Percentiles rank a stretch among this genome's conserved stretches.
Evolutionary conservation across 1,140 invertebrate genomes (phyloP).

Genomic region (Frieseomelitta varia): DNA sequence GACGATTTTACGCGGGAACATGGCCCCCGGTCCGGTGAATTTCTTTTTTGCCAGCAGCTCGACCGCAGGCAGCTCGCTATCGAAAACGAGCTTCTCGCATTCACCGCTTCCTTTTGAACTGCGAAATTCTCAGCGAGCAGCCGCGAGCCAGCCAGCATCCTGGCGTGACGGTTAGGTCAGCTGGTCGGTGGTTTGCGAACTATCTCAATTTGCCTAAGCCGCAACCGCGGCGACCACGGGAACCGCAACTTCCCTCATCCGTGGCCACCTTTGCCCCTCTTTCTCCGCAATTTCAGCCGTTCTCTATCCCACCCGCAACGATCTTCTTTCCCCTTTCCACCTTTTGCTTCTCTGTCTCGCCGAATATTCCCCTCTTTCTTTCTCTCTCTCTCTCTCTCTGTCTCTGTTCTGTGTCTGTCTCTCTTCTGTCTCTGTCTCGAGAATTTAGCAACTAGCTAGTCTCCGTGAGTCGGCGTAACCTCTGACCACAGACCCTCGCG

Average conservation of each 20-base stretch:
- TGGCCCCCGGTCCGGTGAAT: background rate
- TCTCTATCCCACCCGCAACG: constrained; percentile 22
- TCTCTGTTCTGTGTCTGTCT: constrained; percentile 24
- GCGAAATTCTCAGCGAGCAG: constrained; percentile 49
- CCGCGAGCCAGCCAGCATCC: constrained; percentile 50
- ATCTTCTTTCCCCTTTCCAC: background rate
- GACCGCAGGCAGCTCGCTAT: constrained; percentile 17
- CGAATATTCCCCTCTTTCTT: constrained; percentile 11
- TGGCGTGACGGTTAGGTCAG: constrained; percentile 74
- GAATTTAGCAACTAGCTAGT: constrained; percentile 52
- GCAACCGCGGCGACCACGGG: constrained; percentile 79
- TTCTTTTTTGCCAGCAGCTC: background rate
- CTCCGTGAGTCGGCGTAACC: constrained; percentile 25
- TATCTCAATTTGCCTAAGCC: constrained; percentile 83
- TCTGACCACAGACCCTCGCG: constrained; percentile 45
- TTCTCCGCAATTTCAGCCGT: constrained; percentile 58
- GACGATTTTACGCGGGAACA: constrained; percentile 12
- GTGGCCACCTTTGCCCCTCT: constrained; percentile 72
- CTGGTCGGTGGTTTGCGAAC: constrained; percentile 80
- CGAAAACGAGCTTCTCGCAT: constrained; percentile 44
- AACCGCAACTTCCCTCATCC: constrained; percentile 79
- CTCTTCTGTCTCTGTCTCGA: constrained; percentile 51
- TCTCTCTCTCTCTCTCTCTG: constrained; percentile 16
- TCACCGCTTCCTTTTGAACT: constrained; percentile 45
- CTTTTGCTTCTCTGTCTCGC: constrained; percentile 1